Conservation (phyloP, 2,797 vertebrate species). For the Cryptoprocta ferox region DNA sequence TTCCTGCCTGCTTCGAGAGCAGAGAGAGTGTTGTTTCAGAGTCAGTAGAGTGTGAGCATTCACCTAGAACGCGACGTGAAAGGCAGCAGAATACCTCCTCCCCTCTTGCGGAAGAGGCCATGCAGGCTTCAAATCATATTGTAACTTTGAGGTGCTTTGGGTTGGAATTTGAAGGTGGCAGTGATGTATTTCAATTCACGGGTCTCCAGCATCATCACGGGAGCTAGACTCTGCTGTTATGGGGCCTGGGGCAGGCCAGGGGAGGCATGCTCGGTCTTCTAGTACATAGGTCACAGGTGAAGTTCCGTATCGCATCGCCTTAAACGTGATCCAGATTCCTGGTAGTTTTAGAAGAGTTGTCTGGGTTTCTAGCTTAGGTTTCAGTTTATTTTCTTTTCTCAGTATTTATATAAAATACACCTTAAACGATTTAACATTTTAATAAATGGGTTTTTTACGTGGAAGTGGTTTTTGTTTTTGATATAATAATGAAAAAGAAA, state of each 20-base stretch:
- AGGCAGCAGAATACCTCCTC: neutral
- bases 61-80: neutral
- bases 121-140: neutral
- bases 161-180: neutral
- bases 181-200: neutral
- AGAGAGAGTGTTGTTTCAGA: neutral
- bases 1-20: neutral
- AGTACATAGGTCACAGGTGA: neutral
- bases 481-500: neutral
- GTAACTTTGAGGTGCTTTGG: neutral
- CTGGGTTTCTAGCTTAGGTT: neutral
- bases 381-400: slow-evolving; percentile 22
- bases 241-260: neutral
- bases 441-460: slow-evolving; percentile 25
- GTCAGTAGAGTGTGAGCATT: neutral
- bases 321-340: neutral
- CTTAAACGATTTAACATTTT: neutral
- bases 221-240: neutral
- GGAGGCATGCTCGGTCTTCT: neutral
- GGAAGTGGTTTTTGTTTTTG: slow-evolving; percentile 10
- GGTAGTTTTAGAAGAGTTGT: neutral
- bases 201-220: neutral
- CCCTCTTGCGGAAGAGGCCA: neutral
- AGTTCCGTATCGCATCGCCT: neutral
- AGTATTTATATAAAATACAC: neutral